These are phyloP conservation scores for Octopus bimaculoides DNA, from an alignment of 1,140 invertebrate species.

Conservation along the genomic window DNA sequence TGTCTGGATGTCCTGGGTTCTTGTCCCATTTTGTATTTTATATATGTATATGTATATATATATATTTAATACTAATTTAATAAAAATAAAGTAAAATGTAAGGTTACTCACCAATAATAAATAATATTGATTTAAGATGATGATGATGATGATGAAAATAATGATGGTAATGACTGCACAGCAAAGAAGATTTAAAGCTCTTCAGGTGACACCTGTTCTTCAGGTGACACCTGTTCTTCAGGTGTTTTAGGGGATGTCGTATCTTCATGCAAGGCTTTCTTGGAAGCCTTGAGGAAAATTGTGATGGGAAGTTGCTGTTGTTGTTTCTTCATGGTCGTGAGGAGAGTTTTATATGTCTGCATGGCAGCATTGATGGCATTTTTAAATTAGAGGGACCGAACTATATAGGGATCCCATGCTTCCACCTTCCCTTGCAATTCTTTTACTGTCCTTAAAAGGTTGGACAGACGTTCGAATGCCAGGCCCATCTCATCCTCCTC, in stretches of 20 bases:
- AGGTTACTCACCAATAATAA: background rate
- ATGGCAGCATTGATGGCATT: background rate
- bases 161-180: background rate
- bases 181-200: background rate
- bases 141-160: background rate
- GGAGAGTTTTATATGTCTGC: constrained; percentile 1
- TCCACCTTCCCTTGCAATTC: background rate
- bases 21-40: no score
- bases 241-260: background rate
- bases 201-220: background rate
- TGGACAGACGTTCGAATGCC: background rate
- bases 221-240: background rate
- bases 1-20: no score
- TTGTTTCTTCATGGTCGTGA: constrained; percentile 1
- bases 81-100: background rate
- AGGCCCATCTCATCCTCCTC: background rate
- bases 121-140: background rate
- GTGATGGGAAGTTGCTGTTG: background rate
- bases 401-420: constrained; percentile 4
- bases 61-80: no score
- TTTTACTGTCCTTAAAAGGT: background rate
- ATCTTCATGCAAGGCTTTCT: constrained; percentile 1
- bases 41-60: no score
- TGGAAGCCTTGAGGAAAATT: background rate
- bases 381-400: background rate